Base-by-base conservation (phyloP, 2,888 invertebrate species). In the Tubulanus polymorphus region DNA sequence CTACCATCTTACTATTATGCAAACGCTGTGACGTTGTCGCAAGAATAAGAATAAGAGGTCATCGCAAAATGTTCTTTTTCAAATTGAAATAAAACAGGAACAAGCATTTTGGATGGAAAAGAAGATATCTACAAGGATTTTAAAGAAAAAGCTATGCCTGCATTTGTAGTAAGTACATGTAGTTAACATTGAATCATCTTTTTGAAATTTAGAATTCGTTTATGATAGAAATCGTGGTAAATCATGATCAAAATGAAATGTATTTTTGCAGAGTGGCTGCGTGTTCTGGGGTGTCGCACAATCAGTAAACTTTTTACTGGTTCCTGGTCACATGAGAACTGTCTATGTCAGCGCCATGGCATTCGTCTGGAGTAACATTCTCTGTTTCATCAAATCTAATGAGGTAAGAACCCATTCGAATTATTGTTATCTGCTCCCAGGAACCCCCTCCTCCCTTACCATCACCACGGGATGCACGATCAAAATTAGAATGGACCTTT, bases 111-210 rank as follows among this genome's bases (percentile, higher is more conserved):
- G 18, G 51, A 51, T 20, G 51, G 51, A 8, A 51, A 37, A 25
- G 28, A 51, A 51, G 51, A 51, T 35, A 37, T 51, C 18, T 23
- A 18, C 6, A 41, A 37, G 2, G 51, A 51, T 6, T 20, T 51
- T 6, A 51, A 37, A 15, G 29, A 25, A 18, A 51, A 51, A 26
- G 51, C 37, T 6, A 23, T 51, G 37, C 37, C 37, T 20, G 41
- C 51, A 37, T 51, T 51, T 51, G 37, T 30, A 27, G 51, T 51
- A 37, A 35, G 51, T 51, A 20, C n/a, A 1, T 46, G 10, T 27
- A 28, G 27, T 46, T 46, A 15, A 2, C 15, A 25, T 15, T 15
- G 3, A 8, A 46, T 15, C 35, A 12, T 32, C 35, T 12, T 32
- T 10, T 12, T n/a, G n/a, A 32, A 32, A 32, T 32, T 10, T 10